Base-by-base conservation (phyloP, 2,888 invertebrate species). In the Glyphotaelius pellucidus region DNA sequence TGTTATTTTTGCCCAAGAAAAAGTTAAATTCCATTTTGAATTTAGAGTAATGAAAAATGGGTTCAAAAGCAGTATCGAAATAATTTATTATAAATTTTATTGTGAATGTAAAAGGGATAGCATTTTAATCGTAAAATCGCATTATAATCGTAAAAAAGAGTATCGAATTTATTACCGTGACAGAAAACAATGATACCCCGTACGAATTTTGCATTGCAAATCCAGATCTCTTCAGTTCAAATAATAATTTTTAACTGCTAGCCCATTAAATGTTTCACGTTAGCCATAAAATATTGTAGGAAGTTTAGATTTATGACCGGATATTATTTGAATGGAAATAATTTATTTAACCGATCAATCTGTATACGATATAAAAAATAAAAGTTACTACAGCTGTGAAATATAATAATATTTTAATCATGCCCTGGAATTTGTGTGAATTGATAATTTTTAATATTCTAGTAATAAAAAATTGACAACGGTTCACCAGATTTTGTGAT, bases 91-190 rank as follows among this genome's bases (percentile, higher is more conserved):
- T 38, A 81, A 81, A 42, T 90, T 90, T 90, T 38, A 80, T 52
- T 14, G 38, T 47, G 19, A 35, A 79, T 67, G 9, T 14, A 67
- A 89, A 79, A 89, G 31, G 31, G 79, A 91, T 81, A 87, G 52
- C 91, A 81, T 47, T 80, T 52, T 88, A 86, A 87, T 90, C 90
- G 87, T 92, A 92, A 92, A 92, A 92, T 81, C 85, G 85, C 80
- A 90, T 90, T 92, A 90, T 80, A 90, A 92, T 90, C 92, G 92
- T 92, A 90, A 92, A 92, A 92, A 87, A 83, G 31, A 19, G 79
- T 52, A 84, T 80, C 86, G n/a, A 89, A 42, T 91, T 91, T 90
- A 91, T 30, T 80, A 47, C 89, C 86, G 47, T 80, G 90, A 80
- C 80, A 42, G 91, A 91, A 85, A 85, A 90, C 90, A 90, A 91